Evolutionary conservation across 2,888 invertebrate genomes (phyloP).

Genomic region (Xestia c-nigrum): DNA sequence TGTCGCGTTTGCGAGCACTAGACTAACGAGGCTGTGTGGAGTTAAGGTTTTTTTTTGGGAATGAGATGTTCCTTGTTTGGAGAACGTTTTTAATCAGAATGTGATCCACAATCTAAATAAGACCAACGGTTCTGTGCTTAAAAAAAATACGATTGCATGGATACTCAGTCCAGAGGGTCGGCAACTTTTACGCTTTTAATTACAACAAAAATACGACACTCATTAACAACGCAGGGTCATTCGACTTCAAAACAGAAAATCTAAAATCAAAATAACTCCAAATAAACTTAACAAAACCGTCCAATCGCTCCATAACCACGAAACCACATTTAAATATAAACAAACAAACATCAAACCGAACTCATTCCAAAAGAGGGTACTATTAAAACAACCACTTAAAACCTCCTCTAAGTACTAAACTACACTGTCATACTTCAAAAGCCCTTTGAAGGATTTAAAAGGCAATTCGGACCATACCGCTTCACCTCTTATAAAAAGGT

Average conservation of each 20-base stretch:
- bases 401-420: constrained; percentile 67
- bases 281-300: not conserved
- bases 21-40: too few relatives aligned
- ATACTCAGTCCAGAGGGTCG: too few relatives aligned
- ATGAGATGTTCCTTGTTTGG: too few relatives aligned
- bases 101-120: not conserved
- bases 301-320: not conserved
- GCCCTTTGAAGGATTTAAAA: constrained; percentile 76
- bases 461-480: constrained; percentile 71
- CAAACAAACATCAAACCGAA: constrained; percentile 52
- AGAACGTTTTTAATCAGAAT: too few relatives aligned
- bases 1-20: too few relatives aligned
- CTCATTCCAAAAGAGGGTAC: constrained; percentile 51
- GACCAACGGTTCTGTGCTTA: not conserved
- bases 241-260: not conserved
- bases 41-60: too few relatives aligned
- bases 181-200: not conserved
- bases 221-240: not conserved
- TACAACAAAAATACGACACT: not conserved
- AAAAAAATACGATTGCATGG: not conserved
- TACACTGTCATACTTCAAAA: constrained; percentile 68
- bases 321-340: constrained; percentile 48
- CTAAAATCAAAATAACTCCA: not conserved
- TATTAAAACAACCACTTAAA: constrained; percentile 54
- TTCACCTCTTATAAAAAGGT: constrained; percentile 78